Percentiles rank a stretch among this genome's conserved stretches.
These are phyloP conservation scores for Sebastes matsubarae DNA, from an alignment of 2,797 vertebrate species.

Conservation along the genomic window DNA sequence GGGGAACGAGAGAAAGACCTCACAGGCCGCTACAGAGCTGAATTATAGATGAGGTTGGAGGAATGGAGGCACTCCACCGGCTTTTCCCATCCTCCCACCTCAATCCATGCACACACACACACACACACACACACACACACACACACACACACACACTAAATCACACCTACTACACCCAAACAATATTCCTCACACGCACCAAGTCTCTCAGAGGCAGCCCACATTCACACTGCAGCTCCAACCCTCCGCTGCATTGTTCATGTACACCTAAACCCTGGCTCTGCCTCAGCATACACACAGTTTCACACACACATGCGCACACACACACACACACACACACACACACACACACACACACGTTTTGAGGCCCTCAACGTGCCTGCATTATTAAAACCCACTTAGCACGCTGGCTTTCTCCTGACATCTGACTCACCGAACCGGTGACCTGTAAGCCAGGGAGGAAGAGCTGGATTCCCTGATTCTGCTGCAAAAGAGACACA, in stretches of 20 bases:
- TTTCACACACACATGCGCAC: neutral
- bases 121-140: too few relatives aligned
- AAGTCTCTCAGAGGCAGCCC: neutral
- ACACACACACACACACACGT: neutral
- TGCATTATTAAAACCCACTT: slow-evolving; percentile 69
- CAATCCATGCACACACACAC: neutral
- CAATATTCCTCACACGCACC: slow-evolving; percentile 21
- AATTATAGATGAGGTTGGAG: slow-evolving; percentile 72
- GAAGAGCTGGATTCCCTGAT: slow-evolving; percentile 7
- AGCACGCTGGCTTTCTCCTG: slow-evolving; percentile 49
- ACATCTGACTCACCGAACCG: slow-evolving; percentile 49
- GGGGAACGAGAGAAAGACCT: slow-evolving; percentile 44
- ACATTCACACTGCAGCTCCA: slow-evolving; percentile 10
- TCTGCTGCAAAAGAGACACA: slow-evolving; percentile 7
- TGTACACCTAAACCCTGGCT: slow-evolving; percentile 6
- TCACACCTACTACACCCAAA: slow-evolving; percentile 5
- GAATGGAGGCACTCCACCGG: slow-evolving; percentile 43
- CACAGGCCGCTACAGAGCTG: slow-evolving; percentile 35
- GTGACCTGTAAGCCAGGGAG: slow-evolving; percentile 28
- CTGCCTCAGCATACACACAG: neutral
- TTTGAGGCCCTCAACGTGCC: neutral
- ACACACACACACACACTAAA: neutral
- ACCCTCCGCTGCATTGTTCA: neutral
- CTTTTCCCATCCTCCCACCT: slow-evolving; percentile 37
- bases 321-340: neutral